phyloP scores from a whole-genome alignment of 2,888 invertebrate species.

The Cheilosia soror region DNA sequence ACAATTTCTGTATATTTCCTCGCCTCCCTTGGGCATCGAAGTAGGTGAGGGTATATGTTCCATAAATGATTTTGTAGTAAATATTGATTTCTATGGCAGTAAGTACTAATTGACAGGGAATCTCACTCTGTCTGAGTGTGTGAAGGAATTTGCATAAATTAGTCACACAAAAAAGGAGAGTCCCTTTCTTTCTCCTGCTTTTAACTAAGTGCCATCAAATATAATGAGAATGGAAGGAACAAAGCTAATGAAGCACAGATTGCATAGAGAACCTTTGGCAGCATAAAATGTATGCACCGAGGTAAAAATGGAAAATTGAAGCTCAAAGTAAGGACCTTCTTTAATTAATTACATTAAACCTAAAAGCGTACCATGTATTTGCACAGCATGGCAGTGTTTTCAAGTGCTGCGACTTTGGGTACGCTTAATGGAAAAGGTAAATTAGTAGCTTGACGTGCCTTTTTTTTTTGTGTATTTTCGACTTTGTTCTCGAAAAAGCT shows the following conservation, averaged over 20 bases:
- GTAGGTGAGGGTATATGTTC: constrained; percentile 2
- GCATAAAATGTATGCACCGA: constrained; percentile 18
- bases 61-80: constrained; percentile 47
- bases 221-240: constrained; percentile 38
- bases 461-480: neutral
- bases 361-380: constrained; percentile 1
- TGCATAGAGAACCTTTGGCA: neutral
- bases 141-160: constrained; percentile 44
- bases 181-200: neutral
- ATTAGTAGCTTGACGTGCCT: constrained; percentile 11
- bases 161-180: neutral
- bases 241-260: constrained; percentile 60
- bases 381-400: constrained; percentile 2
- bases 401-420: constrained; percentile 5
- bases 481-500: neutral
- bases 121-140: constrained; percentile 14
- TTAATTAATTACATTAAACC: constrained; percentile 61
- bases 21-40: neutral
- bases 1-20: constrained; percentile 1
- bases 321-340: constrained; percentile 54
- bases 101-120: constrained; percentile 50
- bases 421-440: constrained; percentile 16
- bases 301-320: constrained; percentile 47
- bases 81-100: constrained; percentile 50
- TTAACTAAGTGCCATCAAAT: constrained; percentile 57